Conservation (phyloP, 64 coral and sea anemone species). For the Astreopora myriophthalma region DNA sequence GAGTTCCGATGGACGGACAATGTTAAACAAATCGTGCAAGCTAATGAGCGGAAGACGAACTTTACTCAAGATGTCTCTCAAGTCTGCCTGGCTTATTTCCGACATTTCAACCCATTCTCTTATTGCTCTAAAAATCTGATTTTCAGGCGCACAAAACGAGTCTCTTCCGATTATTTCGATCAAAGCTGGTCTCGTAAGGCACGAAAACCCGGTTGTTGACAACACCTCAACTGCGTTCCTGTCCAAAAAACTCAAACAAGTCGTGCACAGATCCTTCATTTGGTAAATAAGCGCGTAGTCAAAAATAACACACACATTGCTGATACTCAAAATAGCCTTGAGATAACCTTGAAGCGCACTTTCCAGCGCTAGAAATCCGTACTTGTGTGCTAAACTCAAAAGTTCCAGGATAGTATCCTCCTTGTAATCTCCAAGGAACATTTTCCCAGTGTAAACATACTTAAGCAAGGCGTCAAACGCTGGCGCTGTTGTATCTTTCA, state of each 20-base stretch:
- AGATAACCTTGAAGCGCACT: constrained; percentile 96
- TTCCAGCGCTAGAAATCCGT: constrained; percentile 97
- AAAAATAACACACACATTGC: constrained; percentile 85
- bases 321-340: constrained; percentile 79
- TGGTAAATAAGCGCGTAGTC: constrained; percentile 83
- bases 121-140: constrained; percentile 90
- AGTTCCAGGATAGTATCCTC: constrained; percentile 88
- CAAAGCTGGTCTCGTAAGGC: constrained; percentile 74
- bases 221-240: constrained; percentile 78
- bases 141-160: constrained; percentile 99
- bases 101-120: constrained; percentile 86
- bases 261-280: constrained; percentile 71
- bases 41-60: constrained; percentile 88
- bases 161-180: constrained; percentile 93
- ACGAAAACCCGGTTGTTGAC: constrained; percentile 78
- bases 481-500: constrained; percentile 75
- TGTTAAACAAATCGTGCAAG: constrained; percentile 96
- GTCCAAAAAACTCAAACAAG: constrained; percentile 93
- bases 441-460: constrained; percentile 94
- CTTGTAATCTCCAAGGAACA: constrained; percentile 77
- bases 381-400: constrained; percentile 93
- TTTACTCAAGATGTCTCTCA: constrained; percentile 66
- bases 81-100: constrained; percentile 41
- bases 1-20: constrained; percentile 84
- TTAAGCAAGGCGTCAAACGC: constrained; percentile 89